A percentile compares a stretch with the other conserved stretches of the same genome.
Conservation (phyloP, 2,113 vertebrate species). For the Heterochromis multidens region DNA sequence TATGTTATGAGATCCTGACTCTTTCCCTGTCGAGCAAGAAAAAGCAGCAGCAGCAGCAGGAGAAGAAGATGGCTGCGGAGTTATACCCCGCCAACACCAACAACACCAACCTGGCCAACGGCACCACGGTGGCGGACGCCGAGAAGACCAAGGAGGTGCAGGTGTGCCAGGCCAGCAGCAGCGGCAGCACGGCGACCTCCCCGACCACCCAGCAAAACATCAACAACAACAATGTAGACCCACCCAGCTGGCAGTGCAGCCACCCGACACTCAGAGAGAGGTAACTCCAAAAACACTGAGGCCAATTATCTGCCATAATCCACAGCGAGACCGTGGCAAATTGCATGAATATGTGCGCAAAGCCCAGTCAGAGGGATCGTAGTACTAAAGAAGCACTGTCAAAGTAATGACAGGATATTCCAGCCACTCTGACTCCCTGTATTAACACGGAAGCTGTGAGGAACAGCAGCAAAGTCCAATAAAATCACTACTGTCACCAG, state of each 20-base stretch:
- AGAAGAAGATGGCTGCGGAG: conserved; percentile 92
- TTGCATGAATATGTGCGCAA: neutral
- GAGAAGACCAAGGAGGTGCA: conserved; percentile 79
- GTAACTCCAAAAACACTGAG: conserved; percentile 56
- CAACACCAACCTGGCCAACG: conserved; percentile 77
- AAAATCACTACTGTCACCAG: neutral
- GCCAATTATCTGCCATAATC: neutral
- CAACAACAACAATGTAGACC: conserved; percentile 91
- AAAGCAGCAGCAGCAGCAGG: conserved; percentile 28
- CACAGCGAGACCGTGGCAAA: neutral
- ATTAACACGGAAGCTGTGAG: neutral
- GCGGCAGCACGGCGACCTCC: conserved; percentile 71
- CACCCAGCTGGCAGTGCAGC: conserved; percentile 85
- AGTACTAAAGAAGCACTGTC: neutral
- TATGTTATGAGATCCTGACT: conserved; percentile 82
- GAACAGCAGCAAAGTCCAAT: neutral
- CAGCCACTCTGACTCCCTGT: neutral
- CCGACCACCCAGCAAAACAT: conserved; percentile 81
- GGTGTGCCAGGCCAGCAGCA: conserved; percentile 71
- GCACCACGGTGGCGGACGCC: conserved; percentile 70
- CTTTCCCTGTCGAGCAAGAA: conserved; percentile 77
- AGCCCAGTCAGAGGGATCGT: neutral
- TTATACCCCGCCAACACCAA: conserved; percentile 79
- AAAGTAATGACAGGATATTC: neutral
- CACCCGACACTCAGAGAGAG: conserved; percentile 93